Percentiles rank a stretch among this genome's conserved stretches.
Conservation (phyloP, 2,113 vertebrate species). For the Anas platyrhynchos region DNA sequence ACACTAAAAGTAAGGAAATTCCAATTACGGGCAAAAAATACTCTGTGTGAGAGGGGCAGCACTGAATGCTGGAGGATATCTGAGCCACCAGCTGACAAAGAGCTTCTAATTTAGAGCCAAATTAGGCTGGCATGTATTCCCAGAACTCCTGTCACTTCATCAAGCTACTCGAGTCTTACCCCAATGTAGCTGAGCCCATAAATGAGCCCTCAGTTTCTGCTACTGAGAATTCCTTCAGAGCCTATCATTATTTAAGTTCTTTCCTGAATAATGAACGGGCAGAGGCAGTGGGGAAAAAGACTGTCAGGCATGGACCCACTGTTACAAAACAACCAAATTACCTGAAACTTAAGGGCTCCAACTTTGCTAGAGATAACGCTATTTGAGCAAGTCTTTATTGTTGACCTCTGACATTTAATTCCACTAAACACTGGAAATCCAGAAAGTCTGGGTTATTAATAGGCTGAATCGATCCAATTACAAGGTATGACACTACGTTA, state of each 20-base stretch:
- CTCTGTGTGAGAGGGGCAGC: background rate
- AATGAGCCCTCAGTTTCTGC: constrained; percentile 19
- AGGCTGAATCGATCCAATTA: background rate
- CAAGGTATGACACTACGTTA: background rate
- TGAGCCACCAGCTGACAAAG: background rate
- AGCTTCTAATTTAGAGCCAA: constrained; percentile 42
- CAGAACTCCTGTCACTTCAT: background rate
- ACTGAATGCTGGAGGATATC: background rate
- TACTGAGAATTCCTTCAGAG: background rate
- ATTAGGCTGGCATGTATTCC: background rate
- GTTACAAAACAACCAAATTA: constrained; percentile 13
- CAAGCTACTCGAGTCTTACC: background rate
- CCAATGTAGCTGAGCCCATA: background rate
- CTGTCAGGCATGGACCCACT: background rate
- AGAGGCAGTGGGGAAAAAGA: constrained; percentile 20
- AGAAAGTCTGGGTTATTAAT: background rate
- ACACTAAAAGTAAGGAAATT: background rate
- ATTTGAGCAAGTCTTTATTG: background rate
- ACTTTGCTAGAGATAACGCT: background rate
- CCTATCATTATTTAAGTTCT: constrained; percentile 40
- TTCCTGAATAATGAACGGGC: constrained; percentile 28
- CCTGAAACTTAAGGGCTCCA: background rate
- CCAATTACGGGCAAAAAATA: background rate
- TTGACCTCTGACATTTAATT: background rate
- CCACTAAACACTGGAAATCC: background rate